phyloP scores from a whole-genome alignment of 2,113 vertebrate genomes.

The Mobula hypostoma region DNA sequence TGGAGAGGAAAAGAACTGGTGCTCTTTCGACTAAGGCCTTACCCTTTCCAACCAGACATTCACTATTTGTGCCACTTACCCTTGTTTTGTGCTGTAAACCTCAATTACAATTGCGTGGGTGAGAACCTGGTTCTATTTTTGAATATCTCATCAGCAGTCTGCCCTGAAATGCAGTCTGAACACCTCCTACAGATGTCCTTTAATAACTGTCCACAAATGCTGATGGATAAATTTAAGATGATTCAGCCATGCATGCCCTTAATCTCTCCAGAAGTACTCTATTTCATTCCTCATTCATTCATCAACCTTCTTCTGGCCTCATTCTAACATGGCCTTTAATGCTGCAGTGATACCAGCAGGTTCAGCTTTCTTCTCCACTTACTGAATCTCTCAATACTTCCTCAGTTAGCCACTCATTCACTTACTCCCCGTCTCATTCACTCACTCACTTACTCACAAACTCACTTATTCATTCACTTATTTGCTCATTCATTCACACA shows the following conservation, averaged over 20 bases:
- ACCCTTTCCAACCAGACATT: not conserved
- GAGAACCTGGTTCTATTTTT: not conserved
- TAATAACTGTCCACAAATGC: not conserved
- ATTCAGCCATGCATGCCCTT: not conserved
- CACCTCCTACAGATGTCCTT: not conserved
- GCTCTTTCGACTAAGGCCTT: not conserved
- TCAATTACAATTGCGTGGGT: not conserved
- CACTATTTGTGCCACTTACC: not conserved
- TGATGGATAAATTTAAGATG: not conserved
- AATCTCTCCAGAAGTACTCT: not conserved
- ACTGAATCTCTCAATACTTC: too few species aligned
- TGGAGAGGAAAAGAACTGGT: not conserved
- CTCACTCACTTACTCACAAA: too few species aligned
- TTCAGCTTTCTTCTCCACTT: too few species aligned
- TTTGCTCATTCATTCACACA: too few species aligned
- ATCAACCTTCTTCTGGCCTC: not conserved
- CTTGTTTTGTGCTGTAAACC: not conserved
- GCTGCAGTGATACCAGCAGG: not conserved
- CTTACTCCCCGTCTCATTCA: too few species aligned
- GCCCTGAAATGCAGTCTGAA: not conserved
- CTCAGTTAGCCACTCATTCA: too few species aligned
- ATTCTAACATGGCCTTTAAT: not conserved
- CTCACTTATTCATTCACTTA: too few species aligned
- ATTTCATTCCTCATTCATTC: not conserved
- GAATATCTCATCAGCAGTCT: not conserved